These are phyloP conservation scores for Bathynomus jamesi DNA, from an alignment of 1,140 invertebrate species.

Conservation along the genomic window DNA sequence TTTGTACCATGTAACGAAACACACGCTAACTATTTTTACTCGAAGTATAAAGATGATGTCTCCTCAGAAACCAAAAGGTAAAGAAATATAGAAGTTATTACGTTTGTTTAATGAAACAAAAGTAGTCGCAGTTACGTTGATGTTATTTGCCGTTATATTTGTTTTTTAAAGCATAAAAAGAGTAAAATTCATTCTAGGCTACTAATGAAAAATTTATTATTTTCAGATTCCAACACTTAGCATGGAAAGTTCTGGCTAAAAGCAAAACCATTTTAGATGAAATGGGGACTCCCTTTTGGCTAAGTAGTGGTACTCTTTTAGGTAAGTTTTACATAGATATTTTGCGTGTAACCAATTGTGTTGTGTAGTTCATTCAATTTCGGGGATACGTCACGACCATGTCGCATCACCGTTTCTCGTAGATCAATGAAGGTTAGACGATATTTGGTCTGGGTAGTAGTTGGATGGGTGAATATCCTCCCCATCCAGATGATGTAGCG, in stretches of 20 bases:
- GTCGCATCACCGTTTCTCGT: too few relatives aligned
- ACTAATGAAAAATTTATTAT: too few relatives aligned
- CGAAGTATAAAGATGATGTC: constrained; percentile 17
- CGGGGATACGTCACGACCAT: too few relatives aligned
- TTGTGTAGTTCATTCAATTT: background rate
- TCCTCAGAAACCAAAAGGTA: constrained; percentile 16
- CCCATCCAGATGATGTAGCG: too few relatives aligned
- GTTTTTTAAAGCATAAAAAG: too few relatives aligned
- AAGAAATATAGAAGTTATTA: background rate
- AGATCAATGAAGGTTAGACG: too few relatives aligned
- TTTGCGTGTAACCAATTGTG: background rate
- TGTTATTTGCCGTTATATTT: too few relatives aligned
- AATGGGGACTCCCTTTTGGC: constrained; percentile 49
- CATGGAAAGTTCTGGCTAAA: constrained; percentile 46
- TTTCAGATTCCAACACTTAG: constrained; percentile 44
- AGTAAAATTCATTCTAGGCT: too few relatives aligned
- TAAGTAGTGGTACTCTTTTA: constrained; percentile 54
- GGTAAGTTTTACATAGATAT: constrained; percentile 42
- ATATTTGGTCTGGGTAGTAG: too few relatives aligned
- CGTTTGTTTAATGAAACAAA: too few relatives aligned
- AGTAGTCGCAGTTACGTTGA: too few relatives aligned
- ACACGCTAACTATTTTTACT: constrained; percentile 19
- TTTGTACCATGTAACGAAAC: constrained; percentile 29
- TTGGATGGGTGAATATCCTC: too few relatives aligned
- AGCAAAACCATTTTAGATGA: constrained; percentile 47